Conservation (phyloP, 1,140 invertebrate species). For the Drosophila punjabiensis region DNA sequence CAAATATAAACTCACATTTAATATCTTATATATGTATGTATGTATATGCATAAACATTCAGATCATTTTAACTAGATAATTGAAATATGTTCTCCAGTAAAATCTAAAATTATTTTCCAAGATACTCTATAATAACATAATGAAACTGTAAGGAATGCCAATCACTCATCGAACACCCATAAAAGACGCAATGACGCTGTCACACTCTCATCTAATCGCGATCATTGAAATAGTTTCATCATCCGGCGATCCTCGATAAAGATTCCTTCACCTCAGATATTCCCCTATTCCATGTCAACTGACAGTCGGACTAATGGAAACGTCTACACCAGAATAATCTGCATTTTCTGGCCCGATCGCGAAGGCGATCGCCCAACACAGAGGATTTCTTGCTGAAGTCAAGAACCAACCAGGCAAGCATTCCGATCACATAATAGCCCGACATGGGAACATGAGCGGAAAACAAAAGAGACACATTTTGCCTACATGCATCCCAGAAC, state of each 20-base stretch:
- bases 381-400: constrained; percentile 2
- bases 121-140: not conserved
- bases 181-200: constrained; percentile 2
- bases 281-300: constrained; percentile 42
- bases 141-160: not conserved
- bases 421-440: constrained; percentile 42
- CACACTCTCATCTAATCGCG: constrained; percentile 13
- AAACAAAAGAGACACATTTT: constrained; percentile 45
- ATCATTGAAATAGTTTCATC: constrained; percentile 26
- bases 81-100: no score
- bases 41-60: no score
- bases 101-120: not conserved
- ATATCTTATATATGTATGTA: no score
- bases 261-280: constrained; percentile 12
- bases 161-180: not conserved
- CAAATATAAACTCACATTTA: not conserved
- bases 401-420: constrained; percentile 11
- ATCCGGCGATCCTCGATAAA: constrained; percentile 6
- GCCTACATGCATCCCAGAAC: constrained; percentile 41
- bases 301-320: constrained; percentile 53
- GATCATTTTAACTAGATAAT: no score
- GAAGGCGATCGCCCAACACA: not conserved
- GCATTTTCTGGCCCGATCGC: constrained; percentile 23
- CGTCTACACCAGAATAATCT: constrained; percentile 25
- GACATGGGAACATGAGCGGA: constrained; percentile 19